Evolutionary conservation across 2,113 vertebrate species (phyloP), one percentile per base, ranked within the genome.

Genomic region (Hippocampus comes): DNA sequence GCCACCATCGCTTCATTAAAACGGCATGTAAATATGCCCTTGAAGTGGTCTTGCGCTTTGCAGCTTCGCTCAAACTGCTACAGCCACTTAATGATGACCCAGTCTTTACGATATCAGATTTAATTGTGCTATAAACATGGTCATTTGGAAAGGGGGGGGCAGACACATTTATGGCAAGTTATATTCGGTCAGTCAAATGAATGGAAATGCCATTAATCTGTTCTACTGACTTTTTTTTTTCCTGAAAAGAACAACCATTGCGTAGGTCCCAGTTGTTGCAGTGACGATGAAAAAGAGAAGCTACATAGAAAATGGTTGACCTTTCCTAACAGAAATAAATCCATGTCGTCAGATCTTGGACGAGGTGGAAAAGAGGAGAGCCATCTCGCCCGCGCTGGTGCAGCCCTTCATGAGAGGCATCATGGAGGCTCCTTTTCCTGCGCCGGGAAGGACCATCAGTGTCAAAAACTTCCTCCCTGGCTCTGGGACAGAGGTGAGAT

Each of bases 321-420:
- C 20, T 7, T 20, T 38, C 15, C 59, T 61, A 21, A 53, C 18
- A 53, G 17, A 53, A 53, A 53, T 49, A 15, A 17, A 5, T 68
- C 48, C 74, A 42, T 68, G 69, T 70, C 67, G 79, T 30, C 84
- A 99, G 97, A 98, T 99, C 83, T 89, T 99, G 88, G 96, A 99
- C 78, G 97, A 99, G 77, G 96, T 98, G 75, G 96, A 99, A 84
- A 99, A 99, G 85, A 91, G 97, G 73, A 90, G 97, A 21, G 95
- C 94, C n/a, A 95, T 99, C 81, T 99, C 97, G 0, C 96, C 97
- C 0, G 97, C 97, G 23, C 91, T 99, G 82, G 97, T 99, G 63
- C 97, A 99, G 90, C 97, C 97, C 43, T 96, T 99, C 70, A 99
- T 99, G 96, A 95, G 97, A 82, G 95, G 95, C 53, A 94, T 99